Percentiles rank a stretch among this genome's conserved stretches.
These are phyloP conservation scores for Chanos chanos DNA, from an alignment of 2,797 vertebrate genomes.

Conservation along the genomic window DNA sequence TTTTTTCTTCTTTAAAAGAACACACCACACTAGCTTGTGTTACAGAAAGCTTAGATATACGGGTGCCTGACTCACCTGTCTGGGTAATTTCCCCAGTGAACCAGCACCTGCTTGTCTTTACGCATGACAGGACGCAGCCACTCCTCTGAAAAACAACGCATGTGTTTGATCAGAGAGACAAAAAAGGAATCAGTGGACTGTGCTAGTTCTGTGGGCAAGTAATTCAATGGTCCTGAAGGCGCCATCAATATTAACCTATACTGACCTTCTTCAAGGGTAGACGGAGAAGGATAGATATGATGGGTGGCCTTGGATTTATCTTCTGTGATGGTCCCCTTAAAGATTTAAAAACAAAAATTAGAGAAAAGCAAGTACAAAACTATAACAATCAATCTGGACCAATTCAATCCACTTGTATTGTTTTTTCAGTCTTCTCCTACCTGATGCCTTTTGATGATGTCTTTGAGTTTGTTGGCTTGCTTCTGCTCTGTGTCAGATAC, in stretches of 20 bases:
- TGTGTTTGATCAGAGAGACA: too few relatives aligned
- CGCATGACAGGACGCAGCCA: conserved; percentile 94
- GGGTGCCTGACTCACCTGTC: conserved; percentile 90
- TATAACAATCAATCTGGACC: neutral
- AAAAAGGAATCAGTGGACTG: too few relatives aligned
- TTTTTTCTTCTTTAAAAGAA: too few relatives aligned
- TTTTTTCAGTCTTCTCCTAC: conserved; percentile 55
- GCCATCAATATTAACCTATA: too few relatives aligned
- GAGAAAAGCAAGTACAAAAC: neutral
- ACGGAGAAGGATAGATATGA: conserved; percentile 82
- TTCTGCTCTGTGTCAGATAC: conserved; percentile 91
- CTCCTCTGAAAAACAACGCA: conserved; percentile 79
- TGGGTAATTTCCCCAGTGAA: conserved; percentile 93
- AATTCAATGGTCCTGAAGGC: too few relatives aligned
- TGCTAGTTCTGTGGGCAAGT: too few relatives aligned
- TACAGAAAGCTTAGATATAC: too few relatives aligned
- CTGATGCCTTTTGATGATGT: conserved; percentile 97
- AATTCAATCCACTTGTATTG: neutral
- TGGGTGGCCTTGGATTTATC: conserved; percentile 96
- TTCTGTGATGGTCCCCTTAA: conserved; percentile 89
- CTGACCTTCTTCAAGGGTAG: conserved; percentile 87
- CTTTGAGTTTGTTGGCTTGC: conserved; percentile 90
- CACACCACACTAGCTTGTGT: too few relatives aligned
- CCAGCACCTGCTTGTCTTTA: conserved; percentile 94
- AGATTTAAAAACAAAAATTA: neutral